Evolutionary conservation across 2,888 invertebrate genomes (phyloP).

Genomic region (Congeria kusceri): DNA sequence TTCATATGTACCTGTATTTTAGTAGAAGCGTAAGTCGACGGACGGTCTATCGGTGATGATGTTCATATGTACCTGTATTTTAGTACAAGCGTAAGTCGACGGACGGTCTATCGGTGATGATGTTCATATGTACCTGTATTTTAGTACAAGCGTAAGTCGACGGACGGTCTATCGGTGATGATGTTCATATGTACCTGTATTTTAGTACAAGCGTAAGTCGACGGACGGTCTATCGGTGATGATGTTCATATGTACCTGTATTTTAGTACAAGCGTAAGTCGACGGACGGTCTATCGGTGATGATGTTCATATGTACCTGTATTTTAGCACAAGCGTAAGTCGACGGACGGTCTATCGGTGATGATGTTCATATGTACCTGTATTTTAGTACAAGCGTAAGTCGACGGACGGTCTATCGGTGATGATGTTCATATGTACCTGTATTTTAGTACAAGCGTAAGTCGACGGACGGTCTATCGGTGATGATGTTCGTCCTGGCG

Average conservation of each 20-base stretch:
- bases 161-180: constrained; percentile 78
- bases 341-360: constrained; percentile 81
- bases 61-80: constrained; percentile 31
- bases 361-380: constrained; percentile 80
- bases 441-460: constrained; percentile 74
- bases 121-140: constrained; percentile 29
- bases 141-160: constrained; percentile 79
- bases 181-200: too few species aligned
- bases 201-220: constrained; percentile 80
- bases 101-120: constrained; percentile 57
- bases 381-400: constrained; percentile 77
- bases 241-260: constrained; percentile 52
- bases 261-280: constrained; percentile 71
- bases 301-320: neutral
- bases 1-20: constrained; percentile 3
- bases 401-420: constrained; percentile 84
- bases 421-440: constrained; percentile 35
- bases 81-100: constrained; percentile 75
- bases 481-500: constrained; percentile 80
- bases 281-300: constrained; percentile 76
- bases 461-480: constrained; percentile 83
- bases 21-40: constrained; percentile 82
- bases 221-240: constrained; percentile 85
- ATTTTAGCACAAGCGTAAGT: constrained; percentile 77
- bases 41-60: constrained; percentile 84